phyloP scores from a whole-genome alignment of 2,888 invertebrate genomes.

The Conomelus anceps region DNA sequence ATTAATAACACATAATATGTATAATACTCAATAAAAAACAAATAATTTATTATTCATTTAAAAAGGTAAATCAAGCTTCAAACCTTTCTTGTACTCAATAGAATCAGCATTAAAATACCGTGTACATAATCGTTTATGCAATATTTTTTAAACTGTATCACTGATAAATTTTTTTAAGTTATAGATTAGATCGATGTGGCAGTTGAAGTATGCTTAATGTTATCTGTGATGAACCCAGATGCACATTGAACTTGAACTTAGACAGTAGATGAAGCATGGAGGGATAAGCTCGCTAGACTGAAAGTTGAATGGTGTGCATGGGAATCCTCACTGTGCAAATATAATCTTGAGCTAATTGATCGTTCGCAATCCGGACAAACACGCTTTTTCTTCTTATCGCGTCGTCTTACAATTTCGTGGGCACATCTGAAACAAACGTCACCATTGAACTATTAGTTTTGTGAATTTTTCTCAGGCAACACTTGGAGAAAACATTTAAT shows the following conservation, averaged over 20 bases:
- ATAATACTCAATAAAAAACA: background rate
- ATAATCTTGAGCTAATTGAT: slow-evolving; percentile 57
- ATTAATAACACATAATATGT: too few species aligned
- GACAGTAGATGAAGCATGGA: slow-evolving; percentile 38
- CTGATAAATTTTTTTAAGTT: background rate
- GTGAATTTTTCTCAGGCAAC: too few species aligned
- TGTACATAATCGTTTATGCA: background rate
- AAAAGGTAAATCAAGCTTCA: background rate
- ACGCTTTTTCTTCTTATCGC: slow-evolving; percentile 57
- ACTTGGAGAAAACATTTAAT: too few species aligned
- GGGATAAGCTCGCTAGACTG: slow-evolving; percentile 42
- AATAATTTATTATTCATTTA: background rate
- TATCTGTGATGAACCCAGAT: background rate
- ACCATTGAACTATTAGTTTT: background rate
- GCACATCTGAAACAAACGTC: slow-evolving; percentile 55
- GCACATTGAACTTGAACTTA: slow-evolving; percentile 10
- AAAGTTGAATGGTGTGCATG: slow-evolving; percentile 45
- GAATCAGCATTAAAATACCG: background rate
- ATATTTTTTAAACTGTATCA: background rate
- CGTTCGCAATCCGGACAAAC: slow-evolving; percentile 66
- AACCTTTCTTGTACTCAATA: background rate
- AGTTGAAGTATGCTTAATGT: background rate
- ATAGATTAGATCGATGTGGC: background rate
- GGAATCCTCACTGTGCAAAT: slow-evolving; percentile 49
- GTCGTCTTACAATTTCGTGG: slow-evolving; percentile 56